Evolutionary conservation across 2,113 vertebrate genomes (phyloP).

Genomic region (Gymnocephalus cernua): DNA sequence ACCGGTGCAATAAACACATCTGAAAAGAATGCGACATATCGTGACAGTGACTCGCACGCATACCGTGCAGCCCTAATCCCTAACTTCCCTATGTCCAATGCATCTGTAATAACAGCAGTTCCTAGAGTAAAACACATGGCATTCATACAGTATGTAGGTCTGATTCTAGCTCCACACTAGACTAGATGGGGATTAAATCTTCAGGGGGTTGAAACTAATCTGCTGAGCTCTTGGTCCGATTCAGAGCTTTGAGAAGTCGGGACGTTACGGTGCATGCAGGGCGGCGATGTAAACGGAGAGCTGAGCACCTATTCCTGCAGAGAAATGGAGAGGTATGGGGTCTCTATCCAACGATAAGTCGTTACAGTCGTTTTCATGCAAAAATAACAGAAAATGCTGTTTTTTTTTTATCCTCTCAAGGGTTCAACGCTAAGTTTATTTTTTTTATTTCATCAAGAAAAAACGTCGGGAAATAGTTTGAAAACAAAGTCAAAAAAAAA

Average conservation of each 20-base stretch:
- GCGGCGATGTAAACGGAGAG: slow-evolving; percentile 33
- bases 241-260: slow-evolving; percentile 39
- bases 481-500: too few species aligned
- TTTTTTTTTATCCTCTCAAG: too few species aligned
- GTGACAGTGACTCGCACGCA: too few species aligned
- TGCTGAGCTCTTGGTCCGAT: slow-evolving; percentile 45
- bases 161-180: slow-evolving; percentile 61
- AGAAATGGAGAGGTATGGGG: background rate
- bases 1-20: too few species aligned
- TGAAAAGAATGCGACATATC: too few species aligned
- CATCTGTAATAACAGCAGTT: slow-evolving; percentile 44
- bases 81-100: slow-evolving; percentile 1
- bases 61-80: too few species aligned
- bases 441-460: too few species aligned
- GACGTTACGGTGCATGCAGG: slow-evolving; percentile 66
- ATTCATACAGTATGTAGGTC: slow-evolving; percentile 60
- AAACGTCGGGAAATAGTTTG: too few species aligned
- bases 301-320: slow-evolving; percentile 32
- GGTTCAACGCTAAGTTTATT: too few species aligned
- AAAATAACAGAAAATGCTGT: too few species aligned
- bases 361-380: too few species aligned
- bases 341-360: background rate
- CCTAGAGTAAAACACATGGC: slow-evolving; percentile 49
- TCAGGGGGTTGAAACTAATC: slow-evolving; percentile 53
- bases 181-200: slow-evolving; percentile 64